Base-by-base conservation (phyloP, 2,888 invertebrate species). In the Disparrhopalites patrizii region DNA sequence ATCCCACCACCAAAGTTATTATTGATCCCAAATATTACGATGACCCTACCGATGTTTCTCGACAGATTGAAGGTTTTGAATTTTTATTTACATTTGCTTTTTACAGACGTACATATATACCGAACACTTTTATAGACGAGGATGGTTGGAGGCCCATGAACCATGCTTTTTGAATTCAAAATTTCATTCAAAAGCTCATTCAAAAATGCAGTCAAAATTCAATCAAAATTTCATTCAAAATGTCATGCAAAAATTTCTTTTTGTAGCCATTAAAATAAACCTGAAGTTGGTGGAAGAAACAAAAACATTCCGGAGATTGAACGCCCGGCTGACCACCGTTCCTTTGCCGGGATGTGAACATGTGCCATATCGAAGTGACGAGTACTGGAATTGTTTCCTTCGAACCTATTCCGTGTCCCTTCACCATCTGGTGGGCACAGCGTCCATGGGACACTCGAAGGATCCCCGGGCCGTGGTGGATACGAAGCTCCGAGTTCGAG, bases 271-370 rank as follows among this genome's bases (percentile, higher is more conserved):
- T 1, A 70, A 69, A 28, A 65, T 55, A 20, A 62, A 68, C 2
- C 66, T 71, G 1, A 52, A 66, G 23, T 15, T 74, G 8, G 67
- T 69, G 1, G 73, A 73, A 43, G 61, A 65, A 33, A 72, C 69
- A 13, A 27, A 60, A 43, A 52, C 70, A 0, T 72, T 73, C 30
- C 33, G 50, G 13, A 60, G 60, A n/a, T 43, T 67, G 30, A 56
- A 62, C 4, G 73, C 68, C 20, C 62, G 43, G 15, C 69, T 72
- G 23, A 70, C 73, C n/a, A 62, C 69, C 7, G 50, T 60, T 13
- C 58, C 65, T 4, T 68, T 70, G 13, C 73, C 73, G 0, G 73
- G 72, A 0, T 73, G 73, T 66, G 71, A 72, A 63, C 33, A 70
- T 43, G 40, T 67, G 56, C 64, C 66, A 7, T 72, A 68, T 47